phyloP scores from a whole-genome alignment of 2,113 vertebrate genomes.

The Hylia prasina region DNA sequence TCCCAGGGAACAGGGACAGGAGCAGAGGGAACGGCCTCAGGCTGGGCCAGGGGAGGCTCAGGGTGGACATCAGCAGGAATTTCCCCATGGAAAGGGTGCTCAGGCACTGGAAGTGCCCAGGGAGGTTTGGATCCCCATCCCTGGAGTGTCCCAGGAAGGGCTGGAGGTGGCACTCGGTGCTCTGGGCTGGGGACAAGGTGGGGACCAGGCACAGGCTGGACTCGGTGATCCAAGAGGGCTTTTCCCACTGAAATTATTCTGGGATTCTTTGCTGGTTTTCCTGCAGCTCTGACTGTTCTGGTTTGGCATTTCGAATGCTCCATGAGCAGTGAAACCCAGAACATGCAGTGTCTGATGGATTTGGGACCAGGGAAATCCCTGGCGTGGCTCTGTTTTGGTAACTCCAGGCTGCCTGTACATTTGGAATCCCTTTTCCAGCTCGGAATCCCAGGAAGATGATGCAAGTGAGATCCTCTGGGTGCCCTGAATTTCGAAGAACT shows the following conservation, averaged over 20 bases:
- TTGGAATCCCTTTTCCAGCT: not conserved
- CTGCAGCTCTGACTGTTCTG: not conserved
- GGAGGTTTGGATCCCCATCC: not conserved
- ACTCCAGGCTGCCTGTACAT: not conserved
- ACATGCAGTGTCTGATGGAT: not conserved
- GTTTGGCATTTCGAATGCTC: not conserved
- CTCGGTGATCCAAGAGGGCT: accelerated
- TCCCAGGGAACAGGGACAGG: not conserved
- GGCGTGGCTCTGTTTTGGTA: not conserved
- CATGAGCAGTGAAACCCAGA: not conserved
- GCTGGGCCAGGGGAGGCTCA: not conserved
- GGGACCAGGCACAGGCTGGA: not conserved
- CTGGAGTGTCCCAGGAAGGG: not conserved
- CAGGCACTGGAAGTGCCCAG: not conserved
- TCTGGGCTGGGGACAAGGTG: not conserved
- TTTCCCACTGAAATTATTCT: not conserved
- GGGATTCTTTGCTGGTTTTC: not conserved
- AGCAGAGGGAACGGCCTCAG: not conserved
- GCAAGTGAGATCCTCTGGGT: not conserved
- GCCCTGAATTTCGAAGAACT: not conserved
- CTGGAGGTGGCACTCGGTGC: not conserved
- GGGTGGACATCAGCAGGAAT: not conserved
- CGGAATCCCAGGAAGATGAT: not conserved
- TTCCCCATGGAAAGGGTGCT: not conserved
- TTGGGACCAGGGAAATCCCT: not conserved